Evolutionary conservation across 2,888 invertebrate species (phyloP), one percentile per base, ranked within the genome.

Genomic region (Chymomyza fuscimana): DNA sequence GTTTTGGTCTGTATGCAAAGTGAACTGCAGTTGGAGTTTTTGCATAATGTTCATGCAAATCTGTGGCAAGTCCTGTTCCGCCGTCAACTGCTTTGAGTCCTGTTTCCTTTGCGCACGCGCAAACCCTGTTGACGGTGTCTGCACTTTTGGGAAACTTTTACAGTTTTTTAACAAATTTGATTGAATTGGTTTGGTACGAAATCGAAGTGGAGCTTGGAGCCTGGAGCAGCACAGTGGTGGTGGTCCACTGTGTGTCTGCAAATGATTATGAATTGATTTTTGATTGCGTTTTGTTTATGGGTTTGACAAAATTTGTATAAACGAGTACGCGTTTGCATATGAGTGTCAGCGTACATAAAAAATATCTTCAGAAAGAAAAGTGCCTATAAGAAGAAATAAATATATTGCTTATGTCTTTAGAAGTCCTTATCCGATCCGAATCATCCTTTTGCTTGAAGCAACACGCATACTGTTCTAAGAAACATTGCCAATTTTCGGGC

Each of bases 211-310:
- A 25, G 25, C 25, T 32, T 32, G 32, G 32, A 7, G 4, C 25
- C 25, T 25, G 25, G 25, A 25, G 25, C 0, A 25, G 22, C 58
- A 25, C 10, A n/a, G 56, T 56, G 25, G 56, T 22, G 56, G 72
- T 65, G 29, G 72, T 65, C 79, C 65, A 65, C 67, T 81, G 64
- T 70, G 65, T 70, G 82, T 82, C 83, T 89, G 89, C 90, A 89
- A 90, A 89, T 90, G 90, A 81, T 90, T 90, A 90, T 90, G 90
- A 90, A 90, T 90, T 90, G 90, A 79, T 89, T 89, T 90, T 90
- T 90, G 90, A 90, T 90, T 90, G 90, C 87, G 76, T 65, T 69
- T 69, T 64, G 70, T 32, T 63, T 70, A 78, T 83, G 83, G 74
- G 72, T 75, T 73, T 32, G 32, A 9, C 32, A 32, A 74, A 68